Evolutionary conservation across 1,140 invertebrate species (phyloP), one percentile per base, ranked within the genome.

Genomic region (Magallana angulata): DNA sequence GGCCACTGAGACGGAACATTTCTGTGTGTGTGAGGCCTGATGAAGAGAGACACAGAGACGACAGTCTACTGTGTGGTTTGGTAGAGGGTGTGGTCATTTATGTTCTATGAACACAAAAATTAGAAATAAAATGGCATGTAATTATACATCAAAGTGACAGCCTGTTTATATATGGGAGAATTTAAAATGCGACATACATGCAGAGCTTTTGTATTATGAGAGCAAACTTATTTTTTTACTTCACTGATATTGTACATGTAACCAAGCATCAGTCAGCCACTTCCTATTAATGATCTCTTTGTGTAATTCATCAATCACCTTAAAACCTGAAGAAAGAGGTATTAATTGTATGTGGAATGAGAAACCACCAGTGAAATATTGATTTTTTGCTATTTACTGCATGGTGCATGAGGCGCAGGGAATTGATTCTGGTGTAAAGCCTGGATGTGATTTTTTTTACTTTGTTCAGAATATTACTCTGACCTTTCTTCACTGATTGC

Each of bases 341-440:
- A 76, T 76, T 76, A 76, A 76, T 76, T 76, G 12, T 76, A 24
- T 76, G 68, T 76, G 18, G 68, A 76, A 76, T 76, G 68, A 76
- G 24, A 76, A 5, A 76, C 68, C 68, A 76, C 24, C 12, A 24
- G 68, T 30, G 36, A 76, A 76, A 36, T 76, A 76, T 76, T 76
- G 68, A 76, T 76, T 76, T 64, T 76, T 76, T 30, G 24, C 36
- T 76, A 30, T 76, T 30, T 36, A 36, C 68, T 76, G 68, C 68
- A 76, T 30, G 24, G 8, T 24, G 68, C 24, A 12, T 36, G 68
- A 76, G 24, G 24, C 68, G 36, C 68, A 76, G 24, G 36, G 68
- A 76, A 76, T 76, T 76, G 68, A 76, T 76, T 76, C 68, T 36
- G 24, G 68, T 36, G 68, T 76, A 30, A 36, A 76, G 24, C 68